phyloP scores from a whole-genome alignment of 2,888 invertebrate genomes.

The Sycophila texana region DNA sequence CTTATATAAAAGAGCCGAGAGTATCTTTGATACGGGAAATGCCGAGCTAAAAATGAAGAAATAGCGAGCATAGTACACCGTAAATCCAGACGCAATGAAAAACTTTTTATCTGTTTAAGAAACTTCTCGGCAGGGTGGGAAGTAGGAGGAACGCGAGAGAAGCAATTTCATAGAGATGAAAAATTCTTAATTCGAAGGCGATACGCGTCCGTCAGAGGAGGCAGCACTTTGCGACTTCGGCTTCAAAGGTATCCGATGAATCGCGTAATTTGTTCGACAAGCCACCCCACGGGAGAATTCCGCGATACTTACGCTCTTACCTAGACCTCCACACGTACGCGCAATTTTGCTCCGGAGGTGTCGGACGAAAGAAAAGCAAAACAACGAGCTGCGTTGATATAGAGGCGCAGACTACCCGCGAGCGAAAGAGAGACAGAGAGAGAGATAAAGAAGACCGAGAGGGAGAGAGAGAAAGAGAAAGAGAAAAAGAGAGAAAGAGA shows the following conservation, averaged over 20 bases:
- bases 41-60: neutral
- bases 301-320: constrained; percentile 22
- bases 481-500: too few species aligned
- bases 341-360: neutral
- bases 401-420: too few species aligned
- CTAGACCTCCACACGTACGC: neutral
- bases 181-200: neutral
- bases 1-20: too few species aligned
- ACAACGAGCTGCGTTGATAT: too few species aligned
- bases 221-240: constrained; percentile 2
- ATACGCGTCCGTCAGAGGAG: neutral
- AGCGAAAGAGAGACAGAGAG: too few species aligned
- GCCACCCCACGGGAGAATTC: neutral
- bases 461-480: too few species aligned
- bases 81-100: too few species aligned
- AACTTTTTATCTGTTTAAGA: neutral
- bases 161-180: constrained; percentile 5
- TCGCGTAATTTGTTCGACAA: constrained; percentile 18
- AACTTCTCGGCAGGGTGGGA: neutral
- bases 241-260: constrained; percentile 19
- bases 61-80: neutral
- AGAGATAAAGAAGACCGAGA: too few species aligned
- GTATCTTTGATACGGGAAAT: too few species aligned
- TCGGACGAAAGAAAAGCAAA: too few species aligned
- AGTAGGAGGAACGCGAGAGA: neutral